These are phyloP conservation scores for Podilymbus podiceps DNA, from an alignment of 2,113 vertebrate genomes.

Conservation along the genomic window DNA sequence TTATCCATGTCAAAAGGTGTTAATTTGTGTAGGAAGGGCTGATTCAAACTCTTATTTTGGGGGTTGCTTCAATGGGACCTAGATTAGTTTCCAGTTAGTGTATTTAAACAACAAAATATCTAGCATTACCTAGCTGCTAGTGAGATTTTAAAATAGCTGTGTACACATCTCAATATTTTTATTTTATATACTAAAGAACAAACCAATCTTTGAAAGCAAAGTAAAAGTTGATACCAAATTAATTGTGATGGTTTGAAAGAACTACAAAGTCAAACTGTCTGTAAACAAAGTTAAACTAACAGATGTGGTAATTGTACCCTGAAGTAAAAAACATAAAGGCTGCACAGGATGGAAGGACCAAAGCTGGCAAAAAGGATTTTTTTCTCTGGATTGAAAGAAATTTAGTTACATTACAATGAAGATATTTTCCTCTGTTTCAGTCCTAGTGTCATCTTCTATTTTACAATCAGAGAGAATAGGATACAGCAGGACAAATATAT, in stretches of 20 bases:
- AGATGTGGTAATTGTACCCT: not conserved
- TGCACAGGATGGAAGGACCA: not conserved
- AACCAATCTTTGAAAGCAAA: conserved; percentile 4
- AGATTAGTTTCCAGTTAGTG: not conserved
- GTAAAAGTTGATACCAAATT: not conserved
- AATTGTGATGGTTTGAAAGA: not conserved
- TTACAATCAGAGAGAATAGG: not conserved
- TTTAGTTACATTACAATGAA: not conserved
- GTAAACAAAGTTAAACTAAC: not conserved
- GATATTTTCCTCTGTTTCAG: not conserved
- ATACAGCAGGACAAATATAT: not conserved
- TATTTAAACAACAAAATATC: not conserved
- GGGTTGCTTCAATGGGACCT: not conserved
- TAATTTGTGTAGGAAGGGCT: not conserved
- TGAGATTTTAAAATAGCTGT: not conserved
- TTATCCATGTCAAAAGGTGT: not conserved
- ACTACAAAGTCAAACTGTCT: not conserved
- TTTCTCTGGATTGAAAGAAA: not conserved
- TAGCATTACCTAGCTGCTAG: not conserved
- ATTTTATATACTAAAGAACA: not conserved
- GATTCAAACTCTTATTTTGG: not conserved
- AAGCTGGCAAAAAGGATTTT: not conserved
- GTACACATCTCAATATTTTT: not conserved
- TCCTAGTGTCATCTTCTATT: not conserved
- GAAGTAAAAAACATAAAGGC: not conserved